Base-by-base conservation (phyloP, 2,113 vertebrate species). In the Haliaeetus leucogaster region DNA sequence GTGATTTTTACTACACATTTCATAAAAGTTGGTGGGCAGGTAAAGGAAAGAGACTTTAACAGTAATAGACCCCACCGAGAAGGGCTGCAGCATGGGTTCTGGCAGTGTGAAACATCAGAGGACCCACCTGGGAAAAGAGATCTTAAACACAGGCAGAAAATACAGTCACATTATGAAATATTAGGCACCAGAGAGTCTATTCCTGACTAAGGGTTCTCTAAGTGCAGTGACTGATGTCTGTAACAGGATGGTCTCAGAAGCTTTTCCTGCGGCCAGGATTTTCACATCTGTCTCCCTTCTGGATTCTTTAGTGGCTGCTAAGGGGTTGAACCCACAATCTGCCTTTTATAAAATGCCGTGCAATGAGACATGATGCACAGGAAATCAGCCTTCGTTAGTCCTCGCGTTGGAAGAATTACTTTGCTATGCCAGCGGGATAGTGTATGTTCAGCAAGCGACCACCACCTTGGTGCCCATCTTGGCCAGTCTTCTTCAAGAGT, bases 381-480 rank as follows among this genome's bases (percentile, higher is more conserved):
- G 13, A 52, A 36, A 65, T 11, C 8, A 29, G 52, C 17, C 3
- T 59, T 19, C 7, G 0, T n/a, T 17, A 12, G 14, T 16, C 21
- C 73, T 82, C 3, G 21, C 65, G 23, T 2, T 66, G 78, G 5
- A 59, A 78, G 63, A 68, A 47, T 34, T 30, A 6, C 71, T 27
- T 20, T 45, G 27, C 48, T 62, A 1, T 45, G 29, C 11, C 48
- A 30, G 38, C 16, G 83, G 27, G 27, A 58, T 61, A 65, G 6
- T 4, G 18, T 6, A 18, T 9, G 16, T 9, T 84, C 45, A 83
- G 71, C 25, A 65, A 42, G 26, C 22, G 30, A 13, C 47, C 30
- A 20, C 15, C 52, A 40, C 53, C 25, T 21, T 7, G 11, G 66
- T 72, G 30, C 18, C n/a, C 10, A 6, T 27, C 52, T 21, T 72